Evolutionary conservation across 2,113 vertebrate species (phyloP), one percentile per base, ranked within the genome.

Genomic region (Rallus limicola): DNA sequence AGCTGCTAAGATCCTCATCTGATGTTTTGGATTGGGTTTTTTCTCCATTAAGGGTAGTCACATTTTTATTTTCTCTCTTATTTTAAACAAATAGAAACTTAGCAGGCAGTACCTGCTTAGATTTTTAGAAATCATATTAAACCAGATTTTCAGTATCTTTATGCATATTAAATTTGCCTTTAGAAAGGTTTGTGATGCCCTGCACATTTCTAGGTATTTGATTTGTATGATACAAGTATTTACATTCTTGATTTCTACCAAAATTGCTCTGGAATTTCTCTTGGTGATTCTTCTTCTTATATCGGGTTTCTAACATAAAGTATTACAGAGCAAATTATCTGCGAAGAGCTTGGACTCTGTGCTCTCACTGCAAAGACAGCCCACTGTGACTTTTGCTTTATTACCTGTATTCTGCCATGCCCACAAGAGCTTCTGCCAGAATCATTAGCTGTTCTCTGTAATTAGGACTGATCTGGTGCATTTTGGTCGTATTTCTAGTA

Each of bases 401-500:
- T 82, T 93, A 93, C 85, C 64, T 80, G 46, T 95, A 17, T 82
- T 91, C 71, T 96, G 60, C 63, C 29, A 34, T 74, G 42, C 34
- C 38, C 75, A 63, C 67, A 59, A 69, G 89, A 94, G 82, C 14
- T 40, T 82, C 80, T 90, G 63, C 56, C 38, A 5, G 5, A 91
- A 59, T 88, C 67, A 69, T 94, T 82, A 93, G 19, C 50, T 62
- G 25, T 63, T 95, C 16, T 67, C 77, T 96, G 90, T 92, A 86
- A 91, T 95, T 94, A 92, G 56, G 29, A 46, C 26, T 89, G 85
- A 91, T 83, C 92, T 90, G 63, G 9, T 92, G 81, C 12, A 28
- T 82, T 95, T 95, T 90, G 62, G 29, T 86, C 65, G 44, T 86
- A n/a, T 71, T 93, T 93, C 80, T 68, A 46, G 48, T 67, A 93